Evolutionary conservation across 2,888 invertebrate genomes (phyloP), one percentile per base, ranked within the genome.

Genomic region (Drosophila pegasa): DNA sequence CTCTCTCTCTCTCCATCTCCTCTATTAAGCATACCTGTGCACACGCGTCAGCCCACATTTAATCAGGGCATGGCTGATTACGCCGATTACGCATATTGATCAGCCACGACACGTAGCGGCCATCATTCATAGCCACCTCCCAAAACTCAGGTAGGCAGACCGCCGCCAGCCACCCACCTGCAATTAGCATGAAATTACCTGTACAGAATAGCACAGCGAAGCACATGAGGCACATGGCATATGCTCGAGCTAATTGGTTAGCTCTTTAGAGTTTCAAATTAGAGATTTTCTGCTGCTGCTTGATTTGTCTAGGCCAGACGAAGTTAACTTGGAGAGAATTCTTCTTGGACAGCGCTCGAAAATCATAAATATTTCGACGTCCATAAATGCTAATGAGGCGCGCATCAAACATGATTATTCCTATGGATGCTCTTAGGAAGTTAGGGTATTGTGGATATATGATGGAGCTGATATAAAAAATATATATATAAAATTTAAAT

Each of bases 51-150:
- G 12, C 45, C n/a, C 33, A 51, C 57, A 78, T 69, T 69, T 74
- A 75, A 75, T 73, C 74, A 58, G 78, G 41, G 59, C 58, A 58
- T 65, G 61, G 57, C 78, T 85, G 85, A 88, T 88, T 79, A 78
- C 77, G 54, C 60, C 67, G 82, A 79, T 86, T 87, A 85, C 71
- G 78, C 89, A 87, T 87, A 88, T 88, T 88, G 89, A 86, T 81
- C 78, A 73, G 71, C 57, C 63, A 51, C 59, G 77, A 52, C 83
- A 84, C 83, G 83, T 88, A 64, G 52, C 75, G 45, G 27, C 72
- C 87, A 84, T 86, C 84, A 80, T 65, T 88, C 78, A 80, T 65
- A 62, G 62, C 51, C 18, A 18, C n/a, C 40, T 20, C 48, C 59
- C 69, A 61, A 27, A 41, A 47, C 75, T 45, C 71, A 16, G 63